phyloP scores from a whole-genome alignment of 2,888 invertebrate species.

The Gastrophysa polygoni region DNA sequence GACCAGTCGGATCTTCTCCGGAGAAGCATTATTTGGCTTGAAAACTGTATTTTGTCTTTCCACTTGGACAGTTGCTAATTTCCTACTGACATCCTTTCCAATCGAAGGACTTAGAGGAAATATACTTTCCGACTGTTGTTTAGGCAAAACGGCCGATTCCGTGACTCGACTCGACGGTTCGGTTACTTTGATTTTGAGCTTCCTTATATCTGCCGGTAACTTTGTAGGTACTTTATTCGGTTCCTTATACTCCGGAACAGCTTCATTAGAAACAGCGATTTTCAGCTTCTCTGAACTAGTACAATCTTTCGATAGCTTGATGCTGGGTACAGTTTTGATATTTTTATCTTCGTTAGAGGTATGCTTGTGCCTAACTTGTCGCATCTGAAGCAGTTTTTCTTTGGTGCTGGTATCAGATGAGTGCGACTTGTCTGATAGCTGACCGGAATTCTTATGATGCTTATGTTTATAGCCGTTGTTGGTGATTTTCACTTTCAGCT shows the following conservation, averaged over 20 bases:
- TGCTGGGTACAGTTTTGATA: slow-evolving; percentile 42
- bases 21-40: slow-evolving; percentile 50
- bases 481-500: slow-evolving; percentile 63
- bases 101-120: slow-evolving; percentile 21
- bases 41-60: slow-evolving; percentile 51
- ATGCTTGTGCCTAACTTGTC: slow-evolving; percentile 56
- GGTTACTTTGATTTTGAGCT: slow-evolving; percentile 36
- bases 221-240: neutral
- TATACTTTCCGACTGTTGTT: slow-evolving; percentile 27
- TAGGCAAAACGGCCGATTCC: slow-evolving; percentile 34
- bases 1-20: slow-evolving; percentile 44
- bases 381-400: slow-evolving; percentile 57
- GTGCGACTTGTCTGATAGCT: slow-evolving; percentile 25
- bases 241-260: slow-evolving; percentile 21
- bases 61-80: slow-evolving; percentile 43
- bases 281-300: slow-evolving; percentile 21
- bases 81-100: slow-evolving; percentile 37
- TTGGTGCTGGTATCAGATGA: slow-evolving; percentile 49
- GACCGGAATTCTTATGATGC: slow-evolving; percentile 49
- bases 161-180: slow-evolving; percentile 32
- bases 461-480: slow-evolving; percentile 58
- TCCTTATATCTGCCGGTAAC: slow-evolving; percentile 31
- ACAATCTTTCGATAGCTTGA: slow-evolving; percentile 38
- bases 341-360: slow-evolving; percentile 48
- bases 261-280: slow-evolving; percentile 13